Conservation (phyloP, 2,888 invertebrate genomes). For the Mactromeris polynyma region DNA sequence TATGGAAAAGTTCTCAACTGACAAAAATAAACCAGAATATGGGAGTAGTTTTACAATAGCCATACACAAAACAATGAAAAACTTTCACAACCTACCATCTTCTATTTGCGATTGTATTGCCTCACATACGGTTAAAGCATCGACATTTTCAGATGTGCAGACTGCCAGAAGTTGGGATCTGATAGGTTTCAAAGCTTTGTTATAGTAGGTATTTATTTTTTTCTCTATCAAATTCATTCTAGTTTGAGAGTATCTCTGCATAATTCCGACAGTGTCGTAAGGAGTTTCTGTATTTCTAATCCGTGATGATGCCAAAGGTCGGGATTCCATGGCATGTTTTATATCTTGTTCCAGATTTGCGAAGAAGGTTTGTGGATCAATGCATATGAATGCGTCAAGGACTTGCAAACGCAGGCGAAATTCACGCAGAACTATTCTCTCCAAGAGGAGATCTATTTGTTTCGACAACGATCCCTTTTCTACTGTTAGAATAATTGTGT, state of each 20-base stretch:
- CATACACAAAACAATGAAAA: no score
- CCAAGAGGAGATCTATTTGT: constrained; percentile 20
- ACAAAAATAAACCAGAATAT: no score
- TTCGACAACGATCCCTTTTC: neutral
- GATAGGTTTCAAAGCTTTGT: neutral
- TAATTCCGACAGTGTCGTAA: neutral
- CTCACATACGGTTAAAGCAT: neutral
- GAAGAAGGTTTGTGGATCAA: neutral
- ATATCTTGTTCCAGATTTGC: constrained; percentile 8
- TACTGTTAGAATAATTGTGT: neutral
- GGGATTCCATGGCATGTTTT: neutral
- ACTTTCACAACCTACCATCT: neutral
- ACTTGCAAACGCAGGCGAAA: constrained; percentile 14
- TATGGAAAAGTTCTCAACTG: no score
- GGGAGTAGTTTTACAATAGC: no score
- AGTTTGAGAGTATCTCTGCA: neutral
- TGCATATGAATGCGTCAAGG: neutral
- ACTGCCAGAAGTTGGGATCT: neutral
- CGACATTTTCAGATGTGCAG: neutral
- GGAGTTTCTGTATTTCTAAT: neutral
- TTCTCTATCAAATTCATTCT: neutral
- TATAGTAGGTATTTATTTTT: neutral
- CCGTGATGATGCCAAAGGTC: neutral
- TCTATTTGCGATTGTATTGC: neutral
- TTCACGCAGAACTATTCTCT: constrained; percentile 36